A percentile compares a stretch with the other conserved stretches of the same genome.
phyloP scores from a whole-genome alignment of 2,113 vertebrate genomes.

The Channa argus region DNA sequence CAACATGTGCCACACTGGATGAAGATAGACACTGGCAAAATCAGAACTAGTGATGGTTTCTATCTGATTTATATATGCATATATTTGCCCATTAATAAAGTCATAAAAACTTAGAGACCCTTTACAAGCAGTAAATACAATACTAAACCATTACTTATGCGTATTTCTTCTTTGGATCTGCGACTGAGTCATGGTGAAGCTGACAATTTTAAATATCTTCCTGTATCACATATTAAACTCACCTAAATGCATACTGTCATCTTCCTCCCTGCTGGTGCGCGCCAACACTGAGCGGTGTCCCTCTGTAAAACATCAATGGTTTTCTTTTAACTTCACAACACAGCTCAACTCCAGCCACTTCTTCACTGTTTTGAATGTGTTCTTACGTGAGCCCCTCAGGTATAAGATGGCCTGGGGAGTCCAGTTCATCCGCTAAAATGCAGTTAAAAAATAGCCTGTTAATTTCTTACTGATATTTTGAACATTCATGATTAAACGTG shows the following conservation, averaged over 20 bases:
- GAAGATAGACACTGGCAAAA: too few species aligned
- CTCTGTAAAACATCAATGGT: slow-evolving; percentile 40
- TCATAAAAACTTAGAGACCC: too few species aligned
- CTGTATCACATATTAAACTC: too few species aligned
- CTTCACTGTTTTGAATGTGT: background rate
- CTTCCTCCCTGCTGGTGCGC: slow-evolving; percentile 53
- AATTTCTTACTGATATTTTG: background rate
- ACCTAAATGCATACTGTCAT: slow-evolving; percentile 25
- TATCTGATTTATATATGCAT: too few species aligned
- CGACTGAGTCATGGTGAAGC: too few species aligned
- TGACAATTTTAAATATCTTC: too few species aligned
- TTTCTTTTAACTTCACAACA: background rate
- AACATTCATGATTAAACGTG: background rate
- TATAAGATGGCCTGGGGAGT: slow-evolving; percentile 75
- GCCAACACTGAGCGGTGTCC: slow-evolving; percentile 53
- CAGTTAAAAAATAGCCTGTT: background rate
- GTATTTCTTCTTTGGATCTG: too few species aligned
- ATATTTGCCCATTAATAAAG: too few species aligned
- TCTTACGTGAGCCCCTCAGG: slow-evolving; percentile 74
- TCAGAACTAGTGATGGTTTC: too few species aligned
- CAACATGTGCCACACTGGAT: too few species aligned
- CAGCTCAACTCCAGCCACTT: background rate
- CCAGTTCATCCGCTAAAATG: slow-evolving; percentile 69
- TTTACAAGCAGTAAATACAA: too few species aligned
- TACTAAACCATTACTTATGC: too few species aligned